phyloP scores from a whole-genome alignment of 2,797 vertebrate species.

The Sebastes goodei region DNA sequence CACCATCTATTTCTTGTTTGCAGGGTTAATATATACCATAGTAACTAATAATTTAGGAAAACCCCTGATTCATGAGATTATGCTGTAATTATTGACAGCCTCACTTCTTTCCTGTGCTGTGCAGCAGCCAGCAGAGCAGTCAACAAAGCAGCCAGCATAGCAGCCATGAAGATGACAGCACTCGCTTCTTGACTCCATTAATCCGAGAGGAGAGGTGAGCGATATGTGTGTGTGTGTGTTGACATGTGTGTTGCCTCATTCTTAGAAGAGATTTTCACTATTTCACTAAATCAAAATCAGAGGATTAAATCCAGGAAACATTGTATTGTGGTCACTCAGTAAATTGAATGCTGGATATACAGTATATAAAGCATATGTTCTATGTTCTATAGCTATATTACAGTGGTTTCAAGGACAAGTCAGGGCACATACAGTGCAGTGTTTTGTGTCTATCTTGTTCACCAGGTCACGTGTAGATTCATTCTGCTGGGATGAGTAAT shows the following conservation, averaged over 20 bases:
- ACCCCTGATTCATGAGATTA: not conserved
- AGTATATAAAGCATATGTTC: not conserved
- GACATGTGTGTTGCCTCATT: not conserved
- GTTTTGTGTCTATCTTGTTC: not conserved
- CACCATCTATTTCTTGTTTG: not conserved
- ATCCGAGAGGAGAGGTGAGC: slow-evolving; percentile 86
- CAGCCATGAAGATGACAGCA: slow-evolving; percentile 91
- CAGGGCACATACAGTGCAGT: too few species aligned
- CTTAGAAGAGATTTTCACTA: too few species aligned
- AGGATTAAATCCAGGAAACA: not conserved
- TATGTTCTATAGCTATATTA: not conserved
- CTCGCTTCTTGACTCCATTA: slow-evolving; percentile 89
- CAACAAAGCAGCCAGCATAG: slow-evolving; percentile 90
- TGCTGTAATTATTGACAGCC: not conserved
- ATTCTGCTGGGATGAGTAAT: not conserved
- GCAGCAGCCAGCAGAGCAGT: slow-evolving; percentile 85
- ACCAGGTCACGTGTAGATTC: not conserved
- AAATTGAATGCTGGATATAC: not conserved
- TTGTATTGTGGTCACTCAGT: not conserved
- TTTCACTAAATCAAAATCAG: not conserved
- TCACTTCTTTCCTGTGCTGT: slow-evolving; percentile 24
- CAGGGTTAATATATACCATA: not conserved
- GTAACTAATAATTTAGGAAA: not conserved
- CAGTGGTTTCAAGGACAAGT: not conserved
- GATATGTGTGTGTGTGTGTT: not conserved